Evolutionary conservation across 2,888 invertebrate genomes (phyloP).

Genomic region (Adelphocoris suturalis): DNA sequence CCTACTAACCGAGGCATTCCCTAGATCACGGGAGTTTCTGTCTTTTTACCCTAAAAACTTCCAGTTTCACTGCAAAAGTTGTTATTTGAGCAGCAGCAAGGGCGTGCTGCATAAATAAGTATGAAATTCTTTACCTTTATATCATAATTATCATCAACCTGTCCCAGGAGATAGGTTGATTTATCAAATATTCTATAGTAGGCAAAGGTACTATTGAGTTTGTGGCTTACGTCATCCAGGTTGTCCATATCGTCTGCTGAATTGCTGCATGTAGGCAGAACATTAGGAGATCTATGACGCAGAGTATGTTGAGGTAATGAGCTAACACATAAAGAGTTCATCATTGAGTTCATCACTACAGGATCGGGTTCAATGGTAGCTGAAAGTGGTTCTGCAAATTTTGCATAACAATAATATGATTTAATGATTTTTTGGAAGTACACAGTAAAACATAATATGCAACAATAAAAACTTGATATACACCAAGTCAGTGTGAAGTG

Average conservation of each 20-base stretch:
- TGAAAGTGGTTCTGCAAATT: slow-evolving; percentile 47
- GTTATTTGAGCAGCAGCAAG: too few species aligned
- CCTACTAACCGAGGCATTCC: too few species aligned
- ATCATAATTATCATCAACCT: too few species aligned
- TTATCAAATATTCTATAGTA: too few species aligned
- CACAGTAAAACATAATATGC: neutral
- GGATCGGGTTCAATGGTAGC: slow-evolving; percentile 45
- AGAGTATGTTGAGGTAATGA: slow-evolving; percentile 83
- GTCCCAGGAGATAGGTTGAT: too few species aligned
- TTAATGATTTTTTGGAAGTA: neutral
- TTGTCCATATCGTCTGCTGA: slow-evolving; percentile 94
- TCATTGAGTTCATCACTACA: slow-evolving; percentile 66
- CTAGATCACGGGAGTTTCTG: too few species aligned
- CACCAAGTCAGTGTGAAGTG: too few species aligned
- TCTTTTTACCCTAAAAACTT: too few species aligned
- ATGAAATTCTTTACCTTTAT: too few species aligned
- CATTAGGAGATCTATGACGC: slow-evolving; percentile 86
- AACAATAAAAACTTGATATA: neutral
- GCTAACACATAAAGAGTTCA: slow-evolving; percentile 73
- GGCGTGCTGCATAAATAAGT: too few species aligned
- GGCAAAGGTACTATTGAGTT: too few species aligned
- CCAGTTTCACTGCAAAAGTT: too few species aligned
- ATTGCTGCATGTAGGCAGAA: slow-evolving; percentile 89
- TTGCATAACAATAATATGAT: neutral
- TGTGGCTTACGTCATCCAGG: slow-evolving; percentile 88